These are phyloP conservation scores for Carassius auratus DNA, from an alignment of 2,113 vertebrate species.

Conservation along the genomic window DNA sequence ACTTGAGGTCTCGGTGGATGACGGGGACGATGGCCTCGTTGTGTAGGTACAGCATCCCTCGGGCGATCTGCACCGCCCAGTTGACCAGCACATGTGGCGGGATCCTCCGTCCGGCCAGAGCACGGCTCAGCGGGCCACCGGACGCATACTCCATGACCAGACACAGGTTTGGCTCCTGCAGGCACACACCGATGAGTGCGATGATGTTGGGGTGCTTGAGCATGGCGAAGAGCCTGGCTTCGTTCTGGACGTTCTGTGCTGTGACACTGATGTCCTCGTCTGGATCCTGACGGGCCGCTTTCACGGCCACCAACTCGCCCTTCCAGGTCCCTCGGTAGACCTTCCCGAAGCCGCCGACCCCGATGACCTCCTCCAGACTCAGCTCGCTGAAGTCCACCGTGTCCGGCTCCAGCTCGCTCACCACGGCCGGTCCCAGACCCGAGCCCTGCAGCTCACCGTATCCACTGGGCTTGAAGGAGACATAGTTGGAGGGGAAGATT, in stretches of 20 bases:
- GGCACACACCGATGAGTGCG: conserved; percentile 84
- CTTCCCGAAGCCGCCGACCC: conserved; percentile 88
- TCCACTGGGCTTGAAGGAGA: conserved; percentile 79
- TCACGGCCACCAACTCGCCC: conserved; percentile 83
- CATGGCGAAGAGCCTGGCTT: conserved; percentile 87
- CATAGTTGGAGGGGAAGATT: conserved; percentile 90
- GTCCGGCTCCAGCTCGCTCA: conserved; percentile 70
- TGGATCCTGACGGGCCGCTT: conserved; percentile 86
- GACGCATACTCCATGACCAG: conserved; percentile 90
- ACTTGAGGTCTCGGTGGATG: conserved; percentile 91
- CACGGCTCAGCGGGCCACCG: conserved; percentile 83
- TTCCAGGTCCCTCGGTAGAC: conserved; percentile 88
- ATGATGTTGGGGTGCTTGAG: conserved; percentile 89
- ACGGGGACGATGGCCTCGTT: conserved; percentile 85
- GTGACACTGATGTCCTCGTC: conserved; percentile 90
- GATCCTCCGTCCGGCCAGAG: conserved; percentile 83
- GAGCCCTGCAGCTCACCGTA: conserved; percentile 69
- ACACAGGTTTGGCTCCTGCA: conserved; percentile 87
- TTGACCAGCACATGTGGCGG: conserved; percentile 86
- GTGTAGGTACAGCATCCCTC: conserved; percentile 89
- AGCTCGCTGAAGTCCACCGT: conserved; percentile 84
- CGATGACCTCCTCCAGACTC: conserved; percentile 86
- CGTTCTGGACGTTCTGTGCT: conserved; percentile 84
- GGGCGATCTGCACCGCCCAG: conserved; percentile 89
- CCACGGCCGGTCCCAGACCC: conserved; percentile 49